Conservation (phyloP, 2,797 vertebrate species). For the Oreortyx pictus region DNA sequence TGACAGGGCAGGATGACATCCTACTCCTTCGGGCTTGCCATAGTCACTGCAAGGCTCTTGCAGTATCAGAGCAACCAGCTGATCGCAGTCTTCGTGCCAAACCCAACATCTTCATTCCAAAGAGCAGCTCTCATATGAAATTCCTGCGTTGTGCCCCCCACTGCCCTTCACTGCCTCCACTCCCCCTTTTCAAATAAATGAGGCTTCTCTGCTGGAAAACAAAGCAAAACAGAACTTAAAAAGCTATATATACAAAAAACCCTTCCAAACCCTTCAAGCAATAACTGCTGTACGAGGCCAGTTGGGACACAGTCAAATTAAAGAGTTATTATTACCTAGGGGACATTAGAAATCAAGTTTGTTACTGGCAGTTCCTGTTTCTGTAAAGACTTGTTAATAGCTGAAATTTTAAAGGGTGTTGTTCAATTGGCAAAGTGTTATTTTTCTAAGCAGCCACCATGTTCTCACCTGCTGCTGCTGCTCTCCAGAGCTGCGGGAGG, state of each 20-base stretch:
- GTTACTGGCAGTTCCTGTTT: conserved; percentile 78
- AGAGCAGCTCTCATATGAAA: conserved; percentile 69
- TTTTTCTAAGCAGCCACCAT: conserved; percentile 74
- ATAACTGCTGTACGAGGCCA: conserved; percentile 66
- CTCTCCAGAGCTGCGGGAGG: conserved; percentile 43
- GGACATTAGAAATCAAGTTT: conserved; percentile 79
- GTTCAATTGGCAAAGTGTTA: conserved; percentile 72
- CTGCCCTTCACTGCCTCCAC: background rate
- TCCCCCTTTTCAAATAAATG: background rate
- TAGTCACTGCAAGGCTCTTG: conserved; percentile 77
- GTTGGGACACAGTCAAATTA: conserved; percentile 78
- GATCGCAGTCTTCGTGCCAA: conserved; percentile 76
- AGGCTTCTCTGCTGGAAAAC: conserved; percentile 37
- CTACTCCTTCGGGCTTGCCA: conserved; percentile 82
- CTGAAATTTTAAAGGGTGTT: conserved; percentile 77
- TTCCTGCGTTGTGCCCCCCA: conserved; percentile 30
- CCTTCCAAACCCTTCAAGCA: conserved; percentile 57
- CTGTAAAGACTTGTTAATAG: conserved; percentile 79
- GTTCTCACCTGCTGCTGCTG: conserved; percentile 62
- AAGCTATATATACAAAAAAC: too few species aligned
- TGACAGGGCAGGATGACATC: conserved; percentile 83
- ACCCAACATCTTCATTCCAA: conserved; percentile 80
- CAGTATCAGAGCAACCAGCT: conserved; percentile 77
- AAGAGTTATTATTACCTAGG: conserved; percentile 80
- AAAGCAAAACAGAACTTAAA: background rate